Percentiles rank a stretch among this genome's conserved stretches.
Conservation (phyloP, 2,797 vertebrate species). For the Onychomys torridus region DNA sequence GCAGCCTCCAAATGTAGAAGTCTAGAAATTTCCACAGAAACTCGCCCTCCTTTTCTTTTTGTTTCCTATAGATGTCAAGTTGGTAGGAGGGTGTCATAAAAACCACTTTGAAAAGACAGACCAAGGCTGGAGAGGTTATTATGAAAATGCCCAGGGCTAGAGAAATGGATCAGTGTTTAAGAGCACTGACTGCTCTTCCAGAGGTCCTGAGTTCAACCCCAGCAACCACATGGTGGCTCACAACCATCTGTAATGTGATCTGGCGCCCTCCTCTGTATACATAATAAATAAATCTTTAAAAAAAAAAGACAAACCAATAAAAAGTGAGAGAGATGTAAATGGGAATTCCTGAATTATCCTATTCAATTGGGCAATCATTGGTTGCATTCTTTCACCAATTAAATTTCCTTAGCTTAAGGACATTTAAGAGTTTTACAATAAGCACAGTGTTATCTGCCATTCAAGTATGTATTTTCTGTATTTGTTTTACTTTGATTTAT, state of each 20-base stretch:
- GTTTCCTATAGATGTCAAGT: conserved; percentile 2
- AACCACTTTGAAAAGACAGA: conserved; percentile 51
- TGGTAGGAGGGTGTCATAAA: conserved; percentile 26
- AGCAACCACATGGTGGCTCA: no score
- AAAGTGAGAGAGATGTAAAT: conserved; percentile 54
- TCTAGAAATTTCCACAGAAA: conserved; percentile 55
- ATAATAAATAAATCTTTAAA: no score
- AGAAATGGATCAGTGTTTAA: no score
- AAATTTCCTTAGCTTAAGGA: conserved; percentile 55
- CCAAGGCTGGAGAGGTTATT: no score
- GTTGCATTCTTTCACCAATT: background rate
- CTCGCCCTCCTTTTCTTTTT: background rate
- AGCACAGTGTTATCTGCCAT: background rate
- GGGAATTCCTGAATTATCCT: conserved; percentile 44
- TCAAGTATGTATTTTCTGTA: background rate
- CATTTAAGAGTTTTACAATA: conserved; percentile 48
- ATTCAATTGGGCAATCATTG: conserved; percentile 47
- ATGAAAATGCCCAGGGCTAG: no score
- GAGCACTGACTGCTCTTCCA: no score
- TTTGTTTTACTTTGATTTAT: conserved; percentile 67
- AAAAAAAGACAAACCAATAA: conserved; percentile 47
- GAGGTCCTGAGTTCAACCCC: no score
- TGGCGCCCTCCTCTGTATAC: no score
- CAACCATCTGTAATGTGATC: no score
- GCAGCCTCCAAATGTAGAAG: background rate